Evolutionary conservation across 2,888 invertebrate species (phyloP).

Genomic region (Anagyrus pseudococci): DNA sequence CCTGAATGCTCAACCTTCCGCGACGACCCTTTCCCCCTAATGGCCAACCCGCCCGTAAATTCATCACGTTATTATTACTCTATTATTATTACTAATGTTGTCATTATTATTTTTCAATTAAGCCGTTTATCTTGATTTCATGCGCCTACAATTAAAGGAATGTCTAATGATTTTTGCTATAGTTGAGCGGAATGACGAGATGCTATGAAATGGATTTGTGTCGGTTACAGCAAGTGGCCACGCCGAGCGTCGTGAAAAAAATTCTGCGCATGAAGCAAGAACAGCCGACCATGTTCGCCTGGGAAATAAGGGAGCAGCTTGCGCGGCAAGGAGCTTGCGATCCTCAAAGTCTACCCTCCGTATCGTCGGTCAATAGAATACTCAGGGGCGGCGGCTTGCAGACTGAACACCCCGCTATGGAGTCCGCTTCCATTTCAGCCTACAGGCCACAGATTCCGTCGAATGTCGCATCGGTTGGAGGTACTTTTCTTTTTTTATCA

Average conservation of each 20-base stretch:
- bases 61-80: too few relatives aligned
- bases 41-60: too few relatives aligned
- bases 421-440: conserved; percentile 42
- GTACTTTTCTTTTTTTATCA: not conserved
- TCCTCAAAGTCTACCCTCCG: conserved; percentile 88
- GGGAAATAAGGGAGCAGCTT: conserved; percentile 93
- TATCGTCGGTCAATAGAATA: conserved; percentile 93
- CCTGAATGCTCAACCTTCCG: too few relatives aligned
- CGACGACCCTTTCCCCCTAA: too few relatives aligned
- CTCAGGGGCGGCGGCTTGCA: conserved; percentile 86
- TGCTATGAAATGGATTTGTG: too few relatives aligned
- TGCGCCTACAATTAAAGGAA: too few relatives aligned
- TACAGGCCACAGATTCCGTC: conserved; percentile 29
- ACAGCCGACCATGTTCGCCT: conserved; percentile 95
- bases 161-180: too few relatives aligned
- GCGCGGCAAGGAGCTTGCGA: conserved; percentile 91
- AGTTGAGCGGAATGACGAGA: too few relatives aligned
- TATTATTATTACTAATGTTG: too few relatives aligned
- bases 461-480: conserved; percentile 19
- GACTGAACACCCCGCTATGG: conserved; percentile 62
- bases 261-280: conserved; percentile 93
- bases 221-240: conserved; percentile 88
- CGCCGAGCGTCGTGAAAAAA: conserved; percentile 93
- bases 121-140: too few relatives aligned
- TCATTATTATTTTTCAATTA: too few relatives aligned